Evolutionary conservation across 2,113 vertebrate species (phyloP).

Genomic region (Pandion haliaetus): DNA sequence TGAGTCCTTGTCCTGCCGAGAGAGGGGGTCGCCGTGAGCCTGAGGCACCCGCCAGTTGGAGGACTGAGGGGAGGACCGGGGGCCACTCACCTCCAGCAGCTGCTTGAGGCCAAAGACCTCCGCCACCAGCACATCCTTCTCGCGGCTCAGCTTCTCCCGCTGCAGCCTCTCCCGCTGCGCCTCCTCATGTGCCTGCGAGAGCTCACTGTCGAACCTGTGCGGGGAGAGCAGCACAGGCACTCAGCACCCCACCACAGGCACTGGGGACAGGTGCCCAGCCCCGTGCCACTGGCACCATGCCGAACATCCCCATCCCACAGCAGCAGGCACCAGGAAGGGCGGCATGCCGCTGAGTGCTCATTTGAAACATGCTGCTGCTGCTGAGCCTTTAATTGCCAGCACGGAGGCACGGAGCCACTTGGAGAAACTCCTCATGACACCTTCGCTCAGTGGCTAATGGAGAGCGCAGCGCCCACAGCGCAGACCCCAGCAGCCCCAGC

Average conservation of each 20-base stretch:
- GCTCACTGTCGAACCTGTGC: conserved; percentile 88
- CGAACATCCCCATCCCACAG: fast-evolving
- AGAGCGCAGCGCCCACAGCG: background rate
- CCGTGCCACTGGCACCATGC: fast-evolving
- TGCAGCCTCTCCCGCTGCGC: conserved; percentile 86
- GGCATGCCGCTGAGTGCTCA: fast-evolving
- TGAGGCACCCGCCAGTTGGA: fast-evolving
- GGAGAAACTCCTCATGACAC: conserved; percentile 18
- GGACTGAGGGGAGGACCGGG: fast-evolving
- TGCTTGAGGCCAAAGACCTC: conserved; percentile 89
- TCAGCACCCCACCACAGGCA: background rate
- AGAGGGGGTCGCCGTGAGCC: background rate
- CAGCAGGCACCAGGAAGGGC: background rate
- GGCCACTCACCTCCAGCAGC: conserved; percentile 84
- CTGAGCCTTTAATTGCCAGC: conserved; percentile 36
- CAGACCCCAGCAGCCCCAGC: background rate
- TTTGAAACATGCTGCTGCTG: background rate
- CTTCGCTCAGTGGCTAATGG: background rate
- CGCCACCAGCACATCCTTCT: conserved; percentile 87
- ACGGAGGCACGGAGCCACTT: background rate
- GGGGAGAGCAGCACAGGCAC: background rate
- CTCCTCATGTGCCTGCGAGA: conserved; percentile 86
- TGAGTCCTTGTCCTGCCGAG: conserved; percentile 87
- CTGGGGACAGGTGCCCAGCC: fast-evolving
- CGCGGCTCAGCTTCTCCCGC: conserved; percentile 88